These are phyloP conservation scores for Mellilla xanthometata DNA, from an alignment of 2,888 invertebrate genomes.

Conservation along the genomic window DNA sequence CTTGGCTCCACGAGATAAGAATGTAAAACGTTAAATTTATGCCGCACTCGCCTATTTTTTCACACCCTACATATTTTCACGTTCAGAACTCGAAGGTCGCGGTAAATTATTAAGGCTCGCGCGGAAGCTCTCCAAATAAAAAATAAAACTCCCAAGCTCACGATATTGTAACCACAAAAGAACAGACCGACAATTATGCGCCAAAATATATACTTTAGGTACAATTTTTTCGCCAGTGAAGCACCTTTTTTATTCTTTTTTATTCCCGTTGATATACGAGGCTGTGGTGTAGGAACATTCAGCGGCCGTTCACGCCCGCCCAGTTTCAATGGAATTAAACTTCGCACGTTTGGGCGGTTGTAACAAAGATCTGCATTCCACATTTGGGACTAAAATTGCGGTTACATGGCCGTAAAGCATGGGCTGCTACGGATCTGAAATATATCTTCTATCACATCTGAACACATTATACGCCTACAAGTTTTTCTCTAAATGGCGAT, in stretches of 20 bases:
- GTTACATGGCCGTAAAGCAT: slow-evolving; percentile 2
- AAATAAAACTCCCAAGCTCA: slow-evolving; percentile 6
- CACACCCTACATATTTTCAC: background rate
- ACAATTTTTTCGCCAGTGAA: slow-evolving; percentile 7
- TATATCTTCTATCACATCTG: no score
- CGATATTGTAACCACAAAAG: slow-evolving; percentile 14
- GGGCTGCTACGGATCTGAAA: background rate
- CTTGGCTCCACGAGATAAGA: background rate
- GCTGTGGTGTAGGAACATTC: slow-evolving; percentile 7
- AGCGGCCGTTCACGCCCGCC: slow-evolving; percentile 1
- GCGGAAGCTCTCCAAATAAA: slow-evolving; percentile 7
- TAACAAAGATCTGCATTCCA: slow-evolving; percentile 12
- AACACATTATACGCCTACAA: no score
- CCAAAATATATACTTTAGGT: slow-evolving; percentile 10
- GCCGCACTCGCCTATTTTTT: background rate
- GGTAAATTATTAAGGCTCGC: slow-evolving; percentile 7
- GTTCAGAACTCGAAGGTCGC: slow-evolving; percentile 3
- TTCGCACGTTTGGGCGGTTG: background rate
- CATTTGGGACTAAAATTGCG: background rate
- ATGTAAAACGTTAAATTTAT: background rate
- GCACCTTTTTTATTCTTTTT: slow-evolving; percentile 14
- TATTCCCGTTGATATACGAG: slow-evolving; percentile 14
- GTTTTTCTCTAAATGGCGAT: no score
- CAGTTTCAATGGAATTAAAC: slow-evolving; percentile 15
- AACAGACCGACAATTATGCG: slow-evolving; percentile 12